phyloP scores from a whole-genome alignment of 2,888 invertebrate genomes.

The Xylota segnis region DNA sequence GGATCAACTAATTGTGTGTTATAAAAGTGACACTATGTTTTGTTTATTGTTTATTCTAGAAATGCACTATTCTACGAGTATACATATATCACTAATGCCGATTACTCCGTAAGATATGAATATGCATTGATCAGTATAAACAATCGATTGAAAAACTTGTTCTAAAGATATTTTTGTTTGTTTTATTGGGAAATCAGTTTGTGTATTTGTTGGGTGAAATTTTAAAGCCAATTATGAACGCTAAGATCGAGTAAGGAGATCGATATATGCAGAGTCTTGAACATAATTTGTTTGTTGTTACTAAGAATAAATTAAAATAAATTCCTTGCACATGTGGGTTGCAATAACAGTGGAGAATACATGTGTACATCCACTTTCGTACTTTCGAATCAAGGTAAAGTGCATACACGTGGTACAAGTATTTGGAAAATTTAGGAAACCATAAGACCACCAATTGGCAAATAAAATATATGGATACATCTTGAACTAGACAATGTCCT shows the following conservation, averaged over 20 bases:
- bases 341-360: too few species aligned
- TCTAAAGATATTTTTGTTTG: background rate
- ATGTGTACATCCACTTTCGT: too few species aligned
- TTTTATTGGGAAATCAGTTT: background rate
- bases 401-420: too few species aligned
- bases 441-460: too few species aligned
- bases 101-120: background rate
- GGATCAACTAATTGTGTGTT: too few species aligned
- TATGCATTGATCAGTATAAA: constrained; percentile 3
- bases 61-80: background rate
- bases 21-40: too few species aligned
- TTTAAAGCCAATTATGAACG: background rate
- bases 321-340: background rate
- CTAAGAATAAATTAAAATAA: background rate
- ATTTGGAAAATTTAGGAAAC: too few species aligned
- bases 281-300: background rate
- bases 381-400: too few species aligned
- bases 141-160: constrained; percentile 4
- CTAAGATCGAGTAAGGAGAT: background rate
- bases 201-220: background rate
- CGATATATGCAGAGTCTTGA: background rate
- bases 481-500: too few species aligned
- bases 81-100: background rate
- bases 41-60: background rate
- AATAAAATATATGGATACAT: too few species aligned